Conservation (phyloP, 2,888 invertebrate species). For the Sarcophaga caerulescens region DNA sequence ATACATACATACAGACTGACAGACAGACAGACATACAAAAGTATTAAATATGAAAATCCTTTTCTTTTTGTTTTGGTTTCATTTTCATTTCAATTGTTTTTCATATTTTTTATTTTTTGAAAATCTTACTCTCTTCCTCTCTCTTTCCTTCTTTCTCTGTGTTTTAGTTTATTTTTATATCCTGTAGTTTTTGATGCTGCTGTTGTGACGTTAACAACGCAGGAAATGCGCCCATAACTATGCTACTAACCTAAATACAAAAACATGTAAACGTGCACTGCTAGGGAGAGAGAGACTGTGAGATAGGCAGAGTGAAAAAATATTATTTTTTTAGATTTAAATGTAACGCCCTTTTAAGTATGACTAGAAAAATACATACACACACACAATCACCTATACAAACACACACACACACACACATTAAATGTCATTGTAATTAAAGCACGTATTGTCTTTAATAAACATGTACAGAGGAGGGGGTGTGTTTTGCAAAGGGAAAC, state of each 20-base stretch:
- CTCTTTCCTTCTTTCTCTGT: neutral
- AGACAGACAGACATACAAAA: too few species aligned
- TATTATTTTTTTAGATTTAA: conserved; percentile 4
- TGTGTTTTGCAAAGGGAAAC: neutral
- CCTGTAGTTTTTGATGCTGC: conserved; percentile 53
- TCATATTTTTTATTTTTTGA: too few species aligned
- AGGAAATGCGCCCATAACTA: conserved; percentile 75
- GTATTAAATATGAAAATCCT: conserved; percentile 62
- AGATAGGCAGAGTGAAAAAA: neutral
- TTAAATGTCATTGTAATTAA: conserved; percentile 59
- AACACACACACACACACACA: neutral
- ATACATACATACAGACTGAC: too few species aligned
- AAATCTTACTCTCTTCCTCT: too few species aligned
- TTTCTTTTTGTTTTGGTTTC: conserved; percentile 37
- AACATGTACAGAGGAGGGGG: neutral
- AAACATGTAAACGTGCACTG: conserved; percentile 1
- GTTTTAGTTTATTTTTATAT: conserved; percentile 54
- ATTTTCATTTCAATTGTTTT: neutral
- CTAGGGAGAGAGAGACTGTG: neutral
- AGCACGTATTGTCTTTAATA: conserved; percentile 56
- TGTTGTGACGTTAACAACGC: conserved; percentile 65
- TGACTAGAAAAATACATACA: conserved; percentile 3
- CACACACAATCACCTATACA: neutral
- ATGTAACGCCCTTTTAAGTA: conserved; percentile 48
- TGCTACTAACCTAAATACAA: conserved; percentile 73